Evolutionary conservation across 2,113 vertebrate genomes (phyloP), one percentile per base, ranked within the genome.

Genomic region (Corydoras maculifer): DNA sequence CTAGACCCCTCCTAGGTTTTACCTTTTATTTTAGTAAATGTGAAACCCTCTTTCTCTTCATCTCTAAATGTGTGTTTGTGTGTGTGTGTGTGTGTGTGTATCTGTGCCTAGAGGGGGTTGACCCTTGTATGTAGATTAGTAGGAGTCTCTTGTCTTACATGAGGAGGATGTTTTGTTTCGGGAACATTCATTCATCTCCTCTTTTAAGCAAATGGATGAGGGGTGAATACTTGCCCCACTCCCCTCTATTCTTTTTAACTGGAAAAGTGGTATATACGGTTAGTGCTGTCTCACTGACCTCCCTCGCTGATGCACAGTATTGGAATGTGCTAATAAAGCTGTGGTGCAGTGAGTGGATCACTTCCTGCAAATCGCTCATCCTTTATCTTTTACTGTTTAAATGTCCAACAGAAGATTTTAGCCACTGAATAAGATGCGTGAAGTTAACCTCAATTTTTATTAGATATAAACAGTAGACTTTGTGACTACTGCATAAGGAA

Each of bases 161-260:
- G 77, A 76, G 66, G 73, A 72, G 70, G 74, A 79, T 79, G 77
- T 79, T 79, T 79, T 79, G 77, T 79, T 75, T 70, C 70, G 2
- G 69, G 75, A 75, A 73, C 70, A 67, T 57, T 75, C 74, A 79
- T 79, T 79, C 74, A 79, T 79, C 67, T 67, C 77, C 48, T 70
- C 70, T 73, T 63, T 79, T 79, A 77, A 63, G 73, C 77, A 79
- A 79, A 76, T 79, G 74, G 69, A 65, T 79, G 54, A 58, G 62
- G 70, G 70, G 73, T 59, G 62, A 76, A 79, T 68, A 73, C 70
- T 79, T 76, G 75, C 69, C 57, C 70, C 49, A 25, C 50, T 75
- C 11, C 35, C 55, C 69, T 48, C 74, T 62, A 51, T 13, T 68
- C 57, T 51, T 69, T 62, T 67, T 62, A 25, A 75, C 53, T 49